Percentiles rank a stretch among this genome's conserved stretches.
Evolutionary conservation across 2,888 invertebrate genomes (phyloP).

Genomic region (Polymixis lichenea): DNA sequence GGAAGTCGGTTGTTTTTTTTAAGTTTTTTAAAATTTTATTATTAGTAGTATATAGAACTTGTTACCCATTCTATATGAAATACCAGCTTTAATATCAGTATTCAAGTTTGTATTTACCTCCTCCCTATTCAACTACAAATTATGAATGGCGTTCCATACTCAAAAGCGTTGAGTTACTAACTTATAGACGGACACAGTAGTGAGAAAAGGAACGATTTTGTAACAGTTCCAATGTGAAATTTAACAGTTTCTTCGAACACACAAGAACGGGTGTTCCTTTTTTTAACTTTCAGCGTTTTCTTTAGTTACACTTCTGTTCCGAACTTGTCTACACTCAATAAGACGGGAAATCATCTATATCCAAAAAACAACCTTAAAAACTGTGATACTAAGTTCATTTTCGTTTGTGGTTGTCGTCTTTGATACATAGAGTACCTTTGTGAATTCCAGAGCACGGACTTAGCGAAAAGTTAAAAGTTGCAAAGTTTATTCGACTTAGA

Average conservation of each 20-base stretch:
- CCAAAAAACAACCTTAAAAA: constrained; percentile 50
- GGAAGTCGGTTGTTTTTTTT: too few species aligned
- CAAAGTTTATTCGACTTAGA: constrained; percentile 77
- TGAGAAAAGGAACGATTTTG: constrained; percentile 24
- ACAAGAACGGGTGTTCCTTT: constrained; percentile 67
- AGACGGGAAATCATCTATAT: constrained; percentile 18
- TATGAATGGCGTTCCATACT: neutral
- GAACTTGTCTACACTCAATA: constrained; percentile 65
- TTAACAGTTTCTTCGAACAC: constrained; percentile 67
- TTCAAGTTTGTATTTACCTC: neutral
- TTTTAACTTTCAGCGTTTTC: constrained; percentile 72
- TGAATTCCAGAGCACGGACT: constrained; percentile 78
- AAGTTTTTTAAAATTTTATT: too few species aligned
- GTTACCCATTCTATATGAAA: neutral
- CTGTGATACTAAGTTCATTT: constrained; percentile 31
- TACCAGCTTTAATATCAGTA: neutral
- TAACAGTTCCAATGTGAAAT: constrained; percentile 64
- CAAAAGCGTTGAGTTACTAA: neutral
- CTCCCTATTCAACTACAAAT: neutral
- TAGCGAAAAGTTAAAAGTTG: constrained; percentile 75
- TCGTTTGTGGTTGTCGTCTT: constrained; percentile 51
- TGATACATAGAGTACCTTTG: constrained; percentile 75
- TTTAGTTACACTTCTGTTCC: constrained; percentile 67
- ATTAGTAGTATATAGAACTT: neutral
- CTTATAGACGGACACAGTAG: neutral